phyloP scores from a whole-genome alignment of 2,888 invertebrate genomes.

The Pasiphila rectangulata region DNA sequence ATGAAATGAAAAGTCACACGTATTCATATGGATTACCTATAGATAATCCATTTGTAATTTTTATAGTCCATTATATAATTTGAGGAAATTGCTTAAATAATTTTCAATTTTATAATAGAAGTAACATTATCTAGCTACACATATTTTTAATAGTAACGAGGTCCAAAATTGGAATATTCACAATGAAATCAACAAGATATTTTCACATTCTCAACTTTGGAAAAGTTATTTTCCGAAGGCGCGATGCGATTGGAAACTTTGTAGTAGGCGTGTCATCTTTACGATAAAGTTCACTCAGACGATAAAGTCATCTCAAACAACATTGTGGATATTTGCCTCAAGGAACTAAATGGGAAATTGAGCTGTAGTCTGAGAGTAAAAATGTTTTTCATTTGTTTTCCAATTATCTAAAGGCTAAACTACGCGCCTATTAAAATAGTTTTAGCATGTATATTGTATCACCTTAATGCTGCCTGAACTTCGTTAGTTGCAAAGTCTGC shows the following conservation, averaged over 20 bases:
- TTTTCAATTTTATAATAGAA: no score
- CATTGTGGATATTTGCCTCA: constrained; percentile 11
- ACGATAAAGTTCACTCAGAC: constrained; percentile 17
- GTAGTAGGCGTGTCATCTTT: constrained; percentile 18
- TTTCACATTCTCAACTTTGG: constrained; percentile 2
- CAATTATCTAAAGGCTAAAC: constrained; percentile 7
- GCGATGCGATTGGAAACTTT: constrained; percentile 14
- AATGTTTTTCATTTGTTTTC: constrained; percentile 16
- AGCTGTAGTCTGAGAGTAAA: constrained; percentile 5
- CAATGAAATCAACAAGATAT: not conserved
- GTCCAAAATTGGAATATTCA: no score
- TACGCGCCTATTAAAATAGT: constrained; percentile 5
- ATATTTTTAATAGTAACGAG: no score
- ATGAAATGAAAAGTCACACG: no score
- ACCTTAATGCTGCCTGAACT: not conserved
- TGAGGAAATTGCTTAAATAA: no score
- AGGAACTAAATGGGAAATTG: constrained; percentile 21
- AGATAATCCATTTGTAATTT: no score
- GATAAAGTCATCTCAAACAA: constrained; percentile 18
- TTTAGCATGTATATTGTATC: constrained; percentile 9
- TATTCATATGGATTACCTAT: no score
- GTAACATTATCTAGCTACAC: no score
- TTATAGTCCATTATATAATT: no score
- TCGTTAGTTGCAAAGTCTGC: no score
- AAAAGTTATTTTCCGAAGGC: constrained; percentile 14